Evolutionary conservation across 2,888 invertebrate genomes (phyloP).

Genomic region (Muschampia plurimacula): DNA sequence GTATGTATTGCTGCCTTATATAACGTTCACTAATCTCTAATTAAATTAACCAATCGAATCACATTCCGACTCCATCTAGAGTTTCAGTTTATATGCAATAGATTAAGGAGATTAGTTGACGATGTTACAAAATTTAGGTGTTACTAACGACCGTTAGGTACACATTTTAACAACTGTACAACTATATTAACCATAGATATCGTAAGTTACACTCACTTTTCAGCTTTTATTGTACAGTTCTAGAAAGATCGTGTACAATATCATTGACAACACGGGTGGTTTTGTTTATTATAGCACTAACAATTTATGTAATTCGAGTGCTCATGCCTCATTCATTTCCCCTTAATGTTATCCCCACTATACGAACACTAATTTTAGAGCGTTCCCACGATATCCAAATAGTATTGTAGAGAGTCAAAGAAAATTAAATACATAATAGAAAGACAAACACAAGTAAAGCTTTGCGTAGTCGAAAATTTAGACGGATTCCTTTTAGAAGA

Average conservation of each 20-base stretch:
- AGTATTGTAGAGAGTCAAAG: constrained; percentile 32
- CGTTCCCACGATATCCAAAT: constrained; percentile 28
- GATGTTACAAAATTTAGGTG: constrained; percentile 50
- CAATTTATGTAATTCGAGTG: constrained; percentile 38
- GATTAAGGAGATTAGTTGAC: constrained; percentile 63
- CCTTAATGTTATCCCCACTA: constrained; percentile 40
- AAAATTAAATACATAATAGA: constrained; percentile 32
- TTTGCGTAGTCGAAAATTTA: constrained; percentile 71
- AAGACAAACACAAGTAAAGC: constrained; percentile 60
- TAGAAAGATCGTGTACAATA: constrained; percentile 49
- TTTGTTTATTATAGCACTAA: constrained; percentile 41
- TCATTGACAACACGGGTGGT: constrained; percentile 48
- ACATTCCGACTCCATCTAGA: constrained; percentile 36
- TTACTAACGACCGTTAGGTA: constrained; percentile 52
- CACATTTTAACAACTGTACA: constrained; percentile 57
- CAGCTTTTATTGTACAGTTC: constrained; percentile 73
- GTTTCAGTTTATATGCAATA: constrained; percentile 30
- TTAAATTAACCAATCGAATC: constrained; percentile 46
- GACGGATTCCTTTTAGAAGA: constrained; percentile 63
- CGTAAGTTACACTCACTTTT: constrained; percentile 72
- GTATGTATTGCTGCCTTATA: constrained; percentile 73
- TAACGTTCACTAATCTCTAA: constrained; percentile 59
- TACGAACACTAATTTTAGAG: constrained; percentile 34
- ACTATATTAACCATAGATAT: constrained; percentile 81
- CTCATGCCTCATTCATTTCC: constrained; percentile 47